Evolutionary conservation across 2,113 vertebrate species (phyloP).

Genomic region (Holacanthus passer): DNA sequence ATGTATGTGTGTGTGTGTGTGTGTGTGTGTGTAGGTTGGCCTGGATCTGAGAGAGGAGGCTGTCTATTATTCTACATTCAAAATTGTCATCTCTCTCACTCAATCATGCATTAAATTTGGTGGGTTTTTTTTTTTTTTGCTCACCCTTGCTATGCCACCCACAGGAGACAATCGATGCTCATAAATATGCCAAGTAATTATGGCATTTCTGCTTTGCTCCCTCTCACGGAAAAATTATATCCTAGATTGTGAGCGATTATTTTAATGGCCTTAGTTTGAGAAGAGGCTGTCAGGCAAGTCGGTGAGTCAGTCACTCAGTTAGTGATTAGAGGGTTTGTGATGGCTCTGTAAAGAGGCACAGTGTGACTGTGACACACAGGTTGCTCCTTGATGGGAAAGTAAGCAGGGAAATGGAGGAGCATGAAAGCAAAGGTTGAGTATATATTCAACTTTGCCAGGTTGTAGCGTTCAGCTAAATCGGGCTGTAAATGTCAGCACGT

Average conservation of each 20-base stretch:
- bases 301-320: constrained; percentile 37
- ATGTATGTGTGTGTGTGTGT: background rate
- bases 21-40: background rate
- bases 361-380: constrained; percentile 1
- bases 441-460: background rate
- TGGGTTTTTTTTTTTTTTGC: background rate
- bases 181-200: constrained; percentile 30
- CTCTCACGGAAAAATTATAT: background rate
- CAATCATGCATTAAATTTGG: background rate
- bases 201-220: constrained; percentile 19
- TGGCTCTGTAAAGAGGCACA: constrained; percentile 11
- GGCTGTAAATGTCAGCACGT: background rate
- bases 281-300: constrained; percentile 8
- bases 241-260: constrained; percentile 17
- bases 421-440: background rate
- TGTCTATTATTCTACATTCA: constrained; percentile 3
- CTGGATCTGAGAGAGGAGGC: constrained; percentile 5
- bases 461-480: background rate
- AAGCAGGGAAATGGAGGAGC: background rate
- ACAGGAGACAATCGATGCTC: background rate
- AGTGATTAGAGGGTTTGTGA: constrained; percentile 39
- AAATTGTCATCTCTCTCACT: constrained; percentile 7
- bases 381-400: background rate
- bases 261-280: constrained; percentile 41
- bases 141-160: background rate